Base-by-base conservation (phyloP, 2,113 vertebrate genomes). In the Trogon melanurus region DNA sequence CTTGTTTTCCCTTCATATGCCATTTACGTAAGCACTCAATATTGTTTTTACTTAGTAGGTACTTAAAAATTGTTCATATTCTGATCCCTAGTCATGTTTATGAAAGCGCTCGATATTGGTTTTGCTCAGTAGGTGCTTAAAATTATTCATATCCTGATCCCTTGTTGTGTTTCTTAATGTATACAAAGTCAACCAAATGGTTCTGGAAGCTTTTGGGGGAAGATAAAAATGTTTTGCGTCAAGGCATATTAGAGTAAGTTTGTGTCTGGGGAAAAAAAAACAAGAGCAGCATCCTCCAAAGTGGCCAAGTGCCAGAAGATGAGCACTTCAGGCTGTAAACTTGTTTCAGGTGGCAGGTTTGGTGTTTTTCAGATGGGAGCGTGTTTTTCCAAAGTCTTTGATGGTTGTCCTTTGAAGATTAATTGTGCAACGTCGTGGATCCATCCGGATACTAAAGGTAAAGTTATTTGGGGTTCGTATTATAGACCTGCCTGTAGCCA, bases 401-500 rank as follows among this genome's bases (percentile, higher is more conserved):
- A 99, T 95, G 99, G 99, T 58, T 99, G 99, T 89, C 99, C 99
- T 78, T 98, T 99, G 97, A 99, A 99, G 97, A 99, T 99, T 95
- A 99, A 99, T 97, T 99, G 99, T 98, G 99, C 99, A 80, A 99
- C 99, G 3, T 99, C 99, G 5, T 99, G 99, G 99, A 99, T 99
- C 96, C 99, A 99, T 94, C 99, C 99, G 64, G 99, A 99, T 89
- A 99, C 99, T 81, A 99, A 99, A 99, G 99, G 99, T 99, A 96
- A 76, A 66, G 15, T 86, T 62, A 3, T 13, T 41, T 70, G 10
- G n/a, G 27, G 21, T 69, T 79, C 54, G 81, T 30, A 10, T 88
- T 79, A 65, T 72, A 38, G 53, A 54, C 57, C 26, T 69, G 14
- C 69, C 36, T 48, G 14, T 45, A 51, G 36, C 13, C 38, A 5